A percentile compares a stretch with the other conserved stretches of the same genome.
Conservation (phyloP, 2,888 invertebrate genomes). For the Amaurobius ferox region DNA sequence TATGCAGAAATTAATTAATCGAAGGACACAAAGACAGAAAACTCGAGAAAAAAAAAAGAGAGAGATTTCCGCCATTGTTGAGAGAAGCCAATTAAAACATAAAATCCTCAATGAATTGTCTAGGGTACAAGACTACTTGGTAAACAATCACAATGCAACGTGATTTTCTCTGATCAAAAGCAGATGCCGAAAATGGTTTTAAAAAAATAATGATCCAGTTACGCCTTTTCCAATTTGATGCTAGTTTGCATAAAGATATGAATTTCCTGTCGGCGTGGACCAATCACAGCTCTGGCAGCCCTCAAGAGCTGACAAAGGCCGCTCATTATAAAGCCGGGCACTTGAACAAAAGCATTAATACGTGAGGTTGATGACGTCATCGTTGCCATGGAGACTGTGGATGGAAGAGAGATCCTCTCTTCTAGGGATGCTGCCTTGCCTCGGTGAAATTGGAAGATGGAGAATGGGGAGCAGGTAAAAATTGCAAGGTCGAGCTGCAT, state of each 20-base stretch:
- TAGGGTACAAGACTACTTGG: neutral
- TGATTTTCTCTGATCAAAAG: neutral
- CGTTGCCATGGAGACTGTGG: slow-evolving; percentile 54
- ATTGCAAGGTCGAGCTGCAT: too few relatives aligned
- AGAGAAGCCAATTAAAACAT: neutral
- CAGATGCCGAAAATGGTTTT: neutral
- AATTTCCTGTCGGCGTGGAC: slow-evolving; percentile 53
- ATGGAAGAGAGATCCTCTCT: slow-evolving; percentile 33
- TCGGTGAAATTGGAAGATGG: slow-evolving; percentile 37
- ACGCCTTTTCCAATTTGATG: slow-evolving; percentile 61
- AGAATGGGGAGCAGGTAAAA: slow-evolving; percentile 10
- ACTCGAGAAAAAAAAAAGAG: too few relatives aligned
- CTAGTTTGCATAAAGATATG: slow-evolving; percentile 72
- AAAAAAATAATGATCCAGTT: slow-evolving; percentile 24
- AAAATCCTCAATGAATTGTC: neutral
- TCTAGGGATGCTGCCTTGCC: slow-evolving; percentile 43
- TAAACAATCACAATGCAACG: neutral
- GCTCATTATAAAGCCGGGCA: slow-evolving; percentile 56
- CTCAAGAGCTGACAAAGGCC: slow-evolving; percentile 65
- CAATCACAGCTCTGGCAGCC: slow-evolving; percentile 49
- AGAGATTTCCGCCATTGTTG: neutral
- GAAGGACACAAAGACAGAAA: neutral
- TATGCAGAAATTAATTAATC: neutral
- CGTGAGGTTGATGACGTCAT: slow-evolving; percentile 55
- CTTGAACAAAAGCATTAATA: slow-evolving; percentile 51